These are phyloP conservation scores for Dromas ardeola DNA, from an alignment of 2,113 vertebrate genomes.

Conservation along the genomic window DNA sequence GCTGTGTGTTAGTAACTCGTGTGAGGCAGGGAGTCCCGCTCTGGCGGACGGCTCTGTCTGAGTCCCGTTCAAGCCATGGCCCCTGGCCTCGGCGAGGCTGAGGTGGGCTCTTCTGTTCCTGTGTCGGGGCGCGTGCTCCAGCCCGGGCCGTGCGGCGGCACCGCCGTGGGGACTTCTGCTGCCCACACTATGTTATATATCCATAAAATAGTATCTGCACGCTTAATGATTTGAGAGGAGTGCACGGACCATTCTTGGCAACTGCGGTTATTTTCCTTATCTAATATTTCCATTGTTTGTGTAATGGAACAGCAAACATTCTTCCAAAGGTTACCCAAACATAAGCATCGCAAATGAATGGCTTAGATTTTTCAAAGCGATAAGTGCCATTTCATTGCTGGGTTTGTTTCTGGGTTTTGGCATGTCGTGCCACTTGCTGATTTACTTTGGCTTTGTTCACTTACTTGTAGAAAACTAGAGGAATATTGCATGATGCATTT, in stretches of 20 bases:
- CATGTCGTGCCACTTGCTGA: background rate
- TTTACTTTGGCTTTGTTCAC: constrained; percentile 51
- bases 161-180: background rate
- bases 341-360: constrained; percentile 53
- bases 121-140: accelerated
- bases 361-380: constrained; percentile 31
- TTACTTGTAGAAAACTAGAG: background rate
- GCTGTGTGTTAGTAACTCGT: background rate
- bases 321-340: constrained; percentile 63
- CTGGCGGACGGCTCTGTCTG: background rate
- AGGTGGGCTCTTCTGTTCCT: background rate
- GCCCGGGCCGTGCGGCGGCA: background rate
- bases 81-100: background rate
- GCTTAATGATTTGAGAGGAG: background rate
- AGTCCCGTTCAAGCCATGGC: background rate
- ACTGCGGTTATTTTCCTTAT: background rate
- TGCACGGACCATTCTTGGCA: background rate
- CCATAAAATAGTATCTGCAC: background rate
- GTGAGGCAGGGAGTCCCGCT: background rate
- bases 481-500: background rate
- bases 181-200: background rate
- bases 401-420: constrained; percentile 47
- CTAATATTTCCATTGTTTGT: constrained; percentile 55
- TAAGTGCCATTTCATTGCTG: constrained; percentile 38
- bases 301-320: constrained; percentile 58